Percentiles rank a stretch among this genome's conserved stretches.
Evolutionary conservation across 2,113 vertebrate genomes (phyloP).

Genomic region (Choloepus hoffmanni): DNA sequence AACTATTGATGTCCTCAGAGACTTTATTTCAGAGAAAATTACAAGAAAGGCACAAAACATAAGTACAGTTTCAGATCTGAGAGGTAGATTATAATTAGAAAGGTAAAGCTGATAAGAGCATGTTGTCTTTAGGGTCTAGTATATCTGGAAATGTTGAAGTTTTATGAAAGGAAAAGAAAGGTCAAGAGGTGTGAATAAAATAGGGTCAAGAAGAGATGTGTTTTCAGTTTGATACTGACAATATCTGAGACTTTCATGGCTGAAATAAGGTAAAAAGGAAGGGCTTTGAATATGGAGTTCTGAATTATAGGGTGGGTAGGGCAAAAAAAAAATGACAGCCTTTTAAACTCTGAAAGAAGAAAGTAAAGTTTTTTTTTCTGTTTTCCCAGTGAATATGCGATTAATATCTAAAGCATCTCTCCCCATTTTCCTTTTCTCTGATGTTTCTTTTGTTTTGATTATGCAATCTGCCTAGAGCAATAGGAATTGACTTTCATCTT

Average conservation of each 20-base stretch:
- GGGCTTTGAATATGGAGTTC: conserved; percentile 66
- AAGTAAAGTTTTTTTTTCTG: conserved; percentile 63
- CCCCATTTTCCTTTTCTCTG: conserved; percentile 74
- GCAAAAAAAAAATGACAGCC: conserved; percentile 44
- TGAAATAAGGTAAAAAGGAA: conserved; percentile 68
- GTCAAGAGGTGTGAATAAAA: conserved; percentile 70
- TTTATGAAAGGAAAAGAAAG: conserved; percentile 71
- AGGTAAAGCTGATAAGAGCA: conserved; percentile 58
- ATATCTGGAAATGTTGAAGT: conserved; percentile 56
- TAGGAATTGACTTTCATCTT: conserved; percentile 84
- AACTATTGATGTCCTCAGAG: conserved; percentile 69
- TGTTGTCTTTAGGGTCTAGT: conserved; percentile 66
- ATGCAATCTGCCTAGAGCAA: conserved; percentile 78
- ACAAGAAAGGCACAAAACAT: conserved; percentile 65
- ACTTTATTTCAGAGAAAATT: conserved; percentile 69
- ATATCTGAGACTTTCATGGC: conserved; percentile 47
- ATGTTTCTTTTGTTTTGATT: conserved; percentile 86
- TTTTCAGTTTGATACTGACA: conserved; percentile 65
- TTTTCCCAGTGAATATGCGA: conserved; percentile 57
- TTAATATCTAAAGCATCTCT: conserved; percentile 85
- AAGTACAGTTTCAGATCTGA: conserved; percentile 65
- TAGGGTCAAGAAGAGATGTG: conserved; percentile 64
- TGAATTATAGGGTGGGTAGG: conserved; percentile 52
- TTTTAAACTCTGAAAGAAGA: conserved; percentile 64
- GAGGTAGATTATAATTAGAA: conserved; percentile 70